These are phyloP conservation scores for Diachasma alloeum DNA, from an alignment of 1,140 invertebrate species.

Conservation along the genomic window DNA sequence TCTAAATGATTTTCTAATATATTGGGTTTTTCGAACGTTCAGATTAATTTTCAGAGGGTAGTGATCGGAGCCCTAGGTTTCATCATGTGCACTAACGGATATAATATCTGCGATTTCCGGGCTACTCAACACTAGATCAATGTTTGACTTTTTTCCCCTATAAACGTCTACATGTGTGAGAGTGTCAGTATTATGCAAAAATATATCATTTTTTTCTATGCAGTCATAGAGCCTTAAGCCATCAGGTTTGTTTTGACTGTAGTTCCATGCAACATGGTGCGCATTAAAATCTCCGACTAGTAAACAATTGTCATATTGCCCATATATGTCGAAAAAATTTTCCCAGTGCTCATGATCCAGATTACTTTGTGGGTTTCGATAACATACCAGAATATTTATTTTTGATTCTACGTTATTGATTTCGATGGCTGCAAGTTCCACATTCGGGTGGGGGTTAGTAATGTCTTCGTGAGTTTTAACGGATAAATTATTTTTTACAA, in stretches of 20 bases:
- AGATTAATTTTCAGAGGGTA: slow-evolving; percentile 13
- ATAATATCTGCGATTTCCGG: slow-evolving; percentile 11
- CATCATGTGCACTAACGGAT: background rate
- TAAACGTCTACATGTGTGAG: slow-evolving; percentile 1
- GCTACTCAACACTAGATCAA: slow-evolving; percentile 8
- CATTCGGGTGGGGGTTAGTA: background rate
- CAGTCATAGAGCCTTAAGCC: background rate
- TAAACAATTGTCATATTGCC: background rate
- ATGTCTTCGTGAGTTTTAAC: background rate
- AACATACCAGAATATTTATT: slow-evolving; percentile 4
- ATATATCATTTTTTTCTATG: background rate
- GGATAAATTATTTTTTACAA: too few relatives aligned
- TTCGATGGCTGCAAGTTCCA: background rate
- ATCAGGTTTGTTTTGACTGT: too few relatives aligned
- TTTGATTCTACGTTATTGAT: background rate
- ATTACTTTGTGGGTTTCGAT: background rate
- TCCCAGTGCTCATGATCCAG: background rate
- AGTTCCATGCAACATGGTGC: slow-evolving; percentile 12
- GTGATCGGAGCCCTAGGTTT: slow-evolving; percentile 20
- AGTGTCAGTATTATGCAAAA: slow-evolving; percentile 5
- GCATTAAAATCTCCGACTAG: slow-evolving; percentile 24
- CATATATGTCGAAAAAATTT: background rate
- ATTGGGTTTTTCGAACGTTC: background rate
- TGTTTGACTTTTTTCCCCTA: too few relatives aligned
- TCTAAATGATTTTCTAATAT: slow-evolving; percentile 5